Evolutionary conservation across 2,888 invertebrate species (phyloP).

Genomic region (Agapostemon virescens): DNA sequence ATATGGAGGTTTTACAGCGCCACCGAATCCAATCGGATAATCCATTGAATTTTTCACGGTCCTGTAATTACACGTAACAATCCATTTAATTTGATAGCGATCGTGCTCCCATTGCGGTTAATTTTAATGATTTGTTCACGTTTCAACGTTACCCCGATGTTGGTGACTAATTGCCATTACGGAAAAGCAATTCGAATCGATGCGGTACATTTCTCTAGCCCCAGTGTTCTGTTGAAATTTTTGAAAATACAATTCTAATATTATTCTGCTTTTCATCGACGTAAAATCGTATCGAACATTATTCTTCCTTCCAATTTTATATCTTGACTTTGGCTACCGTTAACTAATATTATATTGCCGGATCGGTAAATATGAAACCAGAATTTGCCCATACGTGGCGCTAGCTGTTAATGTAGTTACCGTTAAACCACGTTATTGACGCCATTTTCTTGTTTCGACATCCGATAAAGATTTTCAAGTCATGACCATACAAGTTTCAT

Average conservation of each 20-base stretch:
- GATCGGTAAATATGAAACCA: too few species aligned
- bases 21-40: slow-evolving; percentile 27
- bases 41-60: slow-evolving; percentile 48
- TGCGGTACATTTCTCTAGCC: not conserved
- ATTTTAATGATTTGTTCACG: slow-evolving; percentile 35
- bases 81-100: slow-evolving; percentile 51
- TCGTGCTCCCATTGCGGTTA: slow-evolving; percentile 19
- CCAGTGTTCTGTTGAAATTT: not conserved
- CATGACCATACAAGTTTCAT: too few species aligned
- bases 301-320: too few species aligned
- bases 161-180: not conserved
- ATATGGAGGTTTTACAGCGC: slow-evolving; percentile 50
- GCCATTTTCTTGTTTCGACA: too few species aligned
- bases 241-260: not conserved
- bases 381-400: too few species aligned
- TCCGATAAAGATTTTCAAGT: too few species aligned
- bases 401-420: too few species aligned
- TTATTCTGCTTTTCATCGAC: not conserved
- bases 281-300: not conserved
- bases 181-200: not conserved
- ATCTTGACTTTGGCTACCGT: too few species aligned
- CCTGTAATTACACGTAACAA: slow-evolving; percentile 38
- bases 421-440: too few species aligned
- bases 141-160: slow-evolving; percentile 1
- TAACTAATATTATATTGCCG: too few species aligned